phyloP scores from a whole-genome alignment of 30 jellyfish, hydroid and myxozoan genomes.

The Nemopilema nomurai region DNA sequence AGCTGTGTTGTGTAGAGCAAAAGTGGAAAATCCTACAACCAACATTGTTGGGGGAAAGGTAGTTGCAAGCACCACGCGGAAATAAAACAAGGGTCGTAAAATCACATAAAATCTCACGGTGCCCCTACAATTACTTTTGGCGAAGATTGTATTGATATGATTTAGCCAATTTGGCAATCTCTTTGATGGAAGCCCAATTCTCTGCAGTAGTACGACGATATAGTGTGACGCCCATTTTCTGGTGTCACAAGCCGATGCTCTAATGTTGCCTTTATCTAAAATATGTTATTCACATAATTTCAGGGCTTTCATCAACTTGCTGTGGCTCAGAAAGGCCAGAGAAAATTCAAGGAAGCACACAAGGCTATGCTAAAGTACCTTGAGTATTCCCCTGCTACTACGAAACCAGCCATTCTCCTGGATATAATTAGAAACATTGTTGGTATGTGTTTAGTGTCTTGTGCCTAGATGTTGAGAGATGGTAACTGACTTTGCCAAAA shows the following conservation, averaged over 20 bases:
- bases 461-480: not conserved
- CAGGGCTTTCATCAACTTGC: slow-evolving; percentile 54
- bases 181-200: too few species aligned
- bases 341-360: slow-evolving; percentile 11
- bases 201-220: too few species aligned
- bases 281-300: not conserved
- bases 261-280: not conserved
- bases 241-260: too few species aligned
- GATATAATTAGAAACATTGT: not conserved
- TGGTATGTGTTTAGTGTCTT: not conserved
- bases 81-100: not conserved
- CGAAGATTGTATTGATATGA: too few species aligned
- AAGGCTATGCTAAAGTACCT: slow-evolving; percentile 7
- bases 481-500: too few species aligned
- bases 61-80: not conserved
- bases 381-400: not conserved
- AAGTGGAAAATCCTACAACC: not conserved
- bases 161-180: too few species aligned
- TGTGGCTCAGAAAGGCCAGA: slow-evolving; percentile 7
- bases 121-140: too few species aligned
- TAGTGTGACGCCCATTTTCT: too few species aligned
- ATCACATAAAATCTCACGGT: too few species aligned
- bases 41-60: not conserved
- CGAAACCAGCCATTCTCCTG: not conserved
- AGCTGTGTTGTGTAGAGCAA: not conserved